Evolutionary conservation across 2,888 invertebrate species (phyloP).

Genomic region (Eupithecia insigniata): DNA sequence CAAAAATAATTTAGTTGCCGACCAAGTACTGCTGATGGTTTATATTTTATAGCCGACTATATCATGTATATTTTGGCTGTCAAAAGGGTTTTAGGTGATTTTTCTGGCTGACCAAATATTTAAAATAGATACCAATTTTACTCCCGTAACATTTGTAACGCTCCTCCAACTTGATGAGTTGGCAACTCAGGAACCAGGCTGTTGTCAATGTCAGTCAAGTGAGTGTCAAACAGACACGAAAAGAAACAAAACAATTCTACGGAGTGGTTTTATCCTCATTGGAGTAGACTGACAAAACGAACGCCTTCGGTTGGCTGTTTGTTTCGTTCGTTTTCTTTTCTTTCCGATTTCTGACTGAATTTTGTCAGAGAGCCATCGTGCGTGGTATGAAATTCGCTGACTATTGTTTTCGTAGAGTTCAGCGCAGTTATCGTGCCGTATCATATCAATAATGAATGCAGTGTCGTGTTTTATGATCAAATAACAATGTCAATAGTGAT

Average conservation of each 20-base stretch:
- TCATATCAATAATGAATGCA: conserved; percentile 69
- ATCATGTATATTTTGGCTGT: no score
- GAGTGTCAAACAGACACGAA: background rate
- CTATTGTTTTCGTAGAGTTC: conserved; percentile 66
- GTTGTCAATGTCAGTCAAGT: background rate
- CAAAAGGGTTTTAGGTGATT: no score
- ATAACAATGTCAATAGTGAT: conserved; percentile 73
- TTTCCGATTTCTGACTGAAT: conserved; percentile 45
- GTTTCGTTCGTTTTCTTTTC: conserved; percentile 43
- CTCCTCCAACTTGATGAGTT: background rate
- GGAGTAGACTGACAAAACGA: conserved; percentile 70
- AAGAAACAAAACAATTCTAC: conserved; percentile 29
- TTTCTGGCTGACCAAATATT: no score
- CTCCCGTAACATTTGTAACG: no score
- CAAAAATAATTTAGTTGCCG: no score
- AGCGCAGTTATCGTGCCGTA: conserved; percentile 60
- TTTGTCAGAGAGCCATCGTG: conserved; percentile 47
- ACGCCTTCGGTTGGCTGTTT: conserved; percentile 60
- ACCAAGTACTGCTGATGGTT: no score
- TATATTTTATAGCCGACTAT: no score
- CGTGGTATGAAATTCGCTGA: conserved; percentile 59
- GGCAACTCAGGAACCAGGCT: background rate
- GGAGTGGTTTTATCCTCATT: no score
- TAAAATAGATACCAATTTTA: background rate
- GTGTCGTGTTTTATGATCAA: conserved; percentile 77